These are phyloP conservation scores for Harlomillsia oculata DNA, from an alignment of 1,140 invertebrate species.

Conservation along the genomic window DNA sequence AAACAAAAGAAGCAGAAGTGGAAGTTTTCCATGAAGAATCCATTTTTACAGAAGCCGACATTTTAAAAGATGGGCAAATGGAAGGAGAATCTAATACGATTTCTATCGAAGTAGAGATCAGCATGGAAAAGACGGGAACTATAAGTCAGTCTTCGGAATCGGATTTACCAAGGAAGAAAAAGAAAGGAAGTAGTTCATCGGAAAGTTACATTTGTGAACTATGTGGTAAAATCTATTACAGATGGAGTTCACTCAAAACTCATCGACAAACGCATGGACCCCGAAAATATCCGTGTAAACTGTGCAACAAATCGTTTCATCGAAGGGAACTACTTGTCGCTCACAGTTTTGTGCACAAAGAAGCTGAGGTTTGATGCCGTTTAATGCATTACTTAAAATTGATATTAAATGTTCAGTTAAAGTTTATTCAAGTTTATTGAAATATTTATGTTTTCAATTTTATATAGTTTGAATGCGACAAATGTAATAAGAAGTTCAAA, in stretches of 20 bases:
- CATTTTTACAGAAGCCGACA: background rate
- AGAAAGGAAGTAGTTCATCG: slow-evolving; percentile 22
- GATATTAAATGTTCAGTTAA: slow-evolving; percentile 42
- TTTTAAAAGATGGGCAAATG: background rate
- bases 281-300: slow-evolving; percentile 42
- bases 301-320: slow-evolving; percentile 45
- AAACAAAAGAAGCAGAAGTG: background rate
- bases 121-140: too few relatives aligned
- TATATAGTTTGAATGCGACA: slow-evolving; percentile 22
- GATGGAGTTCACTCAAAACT: slow-evolving; percentile 37
- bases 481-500: slow-evolving; percentile 32
- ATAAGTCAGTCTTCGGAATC: background rate
- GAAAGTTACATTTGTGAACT: slow-evolving; percentile 38
- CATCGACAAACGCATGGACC: slow-evolving; percentile 39
- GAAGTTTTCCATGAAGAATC: background rate
- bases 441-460: slow-evolving; percentile 38
- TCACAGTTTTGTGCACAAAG: slow-evolving; percentile 43
- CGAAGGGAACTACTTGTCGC: slow-evolving; percentile 42
- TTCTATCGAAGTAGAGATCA: background rate
- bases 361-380: slow-evolving; percentile 37
- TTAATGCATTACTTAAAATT: background rate
- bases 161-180: background rate
- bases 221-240: slow-evolving; percentile 39
- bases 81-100: background rate
- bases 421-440: slow-evolving; percentile 41